Conservation (phyloP, 2,888 invertebrate species). For the Dryomyza anilis region DNA sequence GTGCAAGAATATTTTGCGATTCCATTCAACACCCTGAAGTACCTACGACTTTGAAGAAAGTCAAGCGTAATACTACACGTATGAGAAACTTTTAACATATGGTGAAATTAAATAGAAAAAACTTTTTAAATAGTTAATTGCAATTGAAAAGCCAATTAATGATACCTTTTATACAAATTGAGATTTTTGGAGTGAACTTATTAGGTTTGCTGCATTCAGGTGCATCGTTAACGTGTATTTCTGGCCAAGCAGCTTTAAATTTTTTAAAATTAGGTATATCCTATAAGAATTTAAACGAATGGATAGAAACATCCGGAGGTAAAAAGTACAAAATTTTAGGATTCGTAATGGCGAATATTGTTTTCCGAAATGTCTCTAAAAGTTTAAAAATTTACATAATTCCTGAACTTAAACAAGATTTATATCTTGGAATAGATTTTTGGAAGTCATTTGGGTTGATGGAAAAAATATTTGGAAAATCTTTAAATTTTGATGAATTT, state of each 20-base stretch:
- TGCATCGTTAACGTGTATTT: slow-evolving; percentile 13
- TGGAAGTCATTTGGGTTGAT: slow-evolving; percentile 23
- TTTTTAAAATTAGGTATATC: not conserved
- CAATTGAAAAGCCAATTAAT: not conserved
- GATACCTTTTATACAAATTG: slow-evolving; percentile 19
- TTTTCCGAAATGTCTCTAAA: slow-evolving; percentile 11
- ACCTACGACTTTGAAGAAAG: not conserved
- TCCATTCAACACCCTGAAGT: not conserved
- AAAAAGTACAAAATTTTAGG: slow-evolving; percentile 21
- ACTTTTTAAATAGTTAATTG: too few species aligned
- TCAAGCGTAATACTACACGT: slow-evolving; percentile 8
- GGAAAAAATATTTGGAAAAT: not conserved
- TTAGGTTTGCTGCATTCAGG: slow-evolving; percentile 18
- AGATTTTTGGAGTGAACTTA: not conserved
- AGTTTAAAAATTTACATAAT: slow-evolving; percentile 12
- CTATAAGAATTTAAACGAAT: not conserved
- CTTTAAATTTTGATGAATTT: not conserved
- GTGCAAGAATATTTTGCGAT: not conserved
- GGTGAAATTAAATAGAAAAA: not conserved
- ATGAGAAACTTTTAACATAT: slow-evolving; percentile 3
- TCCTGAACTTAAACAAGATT: slow-evolving; percentile 23
- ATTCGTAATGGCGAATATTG: not conserved
- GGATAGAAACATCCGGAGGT: slow-evolving; percentile 24
- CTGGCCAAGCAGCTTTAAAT: slow-evolving; percentile 6
- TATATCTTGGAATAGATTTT: slow-evolving; percentile 27